These are phyloP conservation scores for Dermatemys mawii DNA, from an alignment of 2,113 vertebrate genomes.

Conservation along the genomic window DNA sequence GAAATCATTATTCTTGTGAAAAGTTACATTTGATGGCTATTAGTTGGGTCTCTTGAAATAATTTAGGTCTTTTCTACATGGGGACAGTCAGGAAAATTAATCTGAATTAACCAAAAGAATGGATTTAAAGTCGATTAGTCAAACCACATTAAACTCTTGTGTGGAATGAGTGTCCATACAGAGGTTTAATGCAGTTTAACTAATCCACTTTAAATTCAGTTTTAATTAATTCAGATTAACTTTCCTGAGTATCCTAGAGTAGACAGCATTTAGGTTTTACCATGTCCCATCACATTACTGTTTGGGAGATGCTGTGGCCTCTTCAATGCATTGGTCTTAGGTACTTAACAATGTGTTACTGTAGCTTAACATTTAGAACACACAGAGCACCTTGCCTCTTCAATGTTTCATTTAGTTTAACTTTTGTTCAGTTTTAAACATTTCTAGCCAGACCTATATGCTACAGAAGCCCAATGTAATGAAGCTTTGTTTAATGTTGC, in stretches of 20 bases:
- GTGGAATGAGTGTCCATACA: too few species aligned
- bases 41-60: slow-evolving; percentile 21
- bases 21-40: slow-evolving; percentile 17
- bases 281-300: background rate
- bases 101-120: slow-evolving; percentile 33
- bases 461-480: background rate
- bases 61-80: slow-evolving; percentile 42
- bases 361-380: background rate
- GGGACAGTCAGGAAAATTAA: slow-evolving; percentile 41
- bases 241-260: background rate
- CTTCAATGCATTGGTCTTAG: too few species aligned
- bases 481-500: background rate
- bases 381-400: slow-evolving; percentile 10
- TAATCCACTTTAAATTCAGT: too few species aligned
- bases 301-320: background rate
- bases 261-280: background rate
- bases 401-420: background rate
- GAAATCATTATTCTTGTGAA: slow-evolving; percentile 17
- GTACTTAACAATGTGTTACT: too few species aligned
- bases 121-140: background rate
- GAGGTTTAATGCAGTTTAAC: too few species aligned
- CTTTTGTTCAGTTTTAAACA: background rate
- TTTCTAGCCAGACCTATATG: background rate
- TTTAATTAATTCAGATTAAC: background rate
- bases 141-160: too few species aligned